These are phyloP conservation scores for Corynorhinus townsendii DNA, from an alignment of 2,113 vertebrate species.

Conservation along the genomic window DNA sequence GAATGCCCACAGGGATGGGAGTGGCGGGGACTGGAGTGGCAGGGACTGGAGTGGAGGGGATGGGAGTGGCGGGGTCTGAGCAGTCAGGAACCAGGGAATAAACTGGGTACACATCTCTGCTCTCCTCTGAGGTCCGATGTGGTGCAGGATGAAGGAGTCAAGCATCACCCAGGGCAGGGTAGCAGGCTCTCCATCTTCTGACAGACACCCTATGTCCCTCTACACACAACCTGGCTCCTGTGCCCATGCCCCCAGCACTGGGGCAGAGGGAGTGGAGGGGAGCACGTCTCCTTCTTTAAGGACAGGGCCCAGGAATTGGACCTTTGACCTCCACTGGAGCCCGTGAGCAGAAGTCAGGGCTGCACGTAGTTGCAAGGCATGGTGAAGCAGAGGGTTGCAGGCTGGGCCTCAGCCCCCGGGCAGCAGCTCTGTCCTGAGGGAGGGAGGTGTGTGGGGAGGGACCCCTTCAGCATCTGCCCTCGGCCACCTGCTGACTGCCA, in stretches of 20 bases:
- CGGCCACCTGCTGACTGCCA: not conserved
- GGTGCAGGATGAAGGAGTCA: too few species aligned
- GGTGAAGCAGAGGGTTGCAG: not conserved
- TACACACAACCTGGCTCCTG: rapidly evolving
- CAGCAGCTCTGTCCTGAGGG: not conserved
- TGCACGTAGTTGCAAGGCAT: not conserved
- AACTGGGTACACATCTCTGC: not conserved
- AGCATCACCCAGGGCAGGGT: not conserved
- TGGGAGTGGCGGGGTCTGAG: too few species aligned
- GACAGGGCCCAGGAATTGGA: not conserved
- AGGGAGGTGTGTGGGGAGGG: not conserved
- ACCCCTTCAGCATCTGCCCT: not conserved
- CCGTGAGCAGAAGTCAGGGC: rapidly evolving
- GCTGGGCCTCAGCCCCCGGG: not conserved
- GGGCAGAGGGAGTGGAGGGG: not conserved
- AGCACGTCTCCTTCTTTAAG: not conserved
- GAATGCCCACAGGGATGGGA: too few species aligned
- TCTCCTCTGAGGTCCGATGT: not conserved
- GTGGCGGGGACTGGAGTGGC: too few species aligned
- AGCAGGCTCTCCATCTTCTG: not conserved
- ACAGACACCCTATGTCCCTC: not conserved
- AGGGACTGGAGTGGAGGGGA: not conserved
- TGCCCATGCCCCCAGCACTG: not conserved
- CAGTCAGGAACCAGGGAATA: not conserved
- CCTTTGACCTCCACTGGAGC: not conserved